Percentiles rank a stretch among this genome's conserved stretches.
Conservation (phyloP, 2,113 vertebrate species). For the Hipposideros armiger region DNA sequence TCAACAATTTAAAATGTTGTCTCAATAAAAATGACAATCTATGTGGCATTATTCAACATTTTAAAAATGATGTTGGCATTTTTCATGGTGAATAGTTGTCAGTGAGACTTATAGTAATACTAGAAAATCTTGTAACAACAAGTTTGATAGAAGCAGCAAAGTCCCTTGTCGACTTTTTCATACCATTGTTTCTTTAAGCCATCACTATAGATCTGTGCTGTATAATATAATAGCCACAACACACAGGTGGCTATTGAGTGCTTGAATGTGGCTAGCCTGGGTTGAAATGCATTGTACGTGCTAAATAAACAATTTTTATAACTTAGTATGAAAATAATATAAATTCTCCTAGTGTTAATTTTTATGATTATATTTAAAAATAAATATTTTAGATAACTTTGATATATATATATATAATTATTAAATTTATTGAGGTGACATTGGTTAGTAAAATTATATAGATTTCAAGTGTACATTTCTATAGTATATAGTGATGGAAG, state of each 20-base stretch:
- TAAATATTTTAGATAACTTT: background rate
- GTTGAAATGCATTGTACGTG: background rate
- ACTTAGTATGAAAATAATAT: background rate
- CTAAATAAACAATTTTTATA: background rate
- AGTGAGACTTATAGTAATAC: background rate
- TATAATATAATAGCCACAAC: background rate
- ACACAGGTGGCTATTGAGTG: background rate
- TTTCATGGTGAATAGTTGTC: background rate
- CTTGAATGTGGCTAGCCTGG: background rate
- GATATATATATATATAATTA: background rate
- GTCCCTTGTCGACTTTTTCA: background rate
- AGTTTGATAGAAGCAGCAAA: background rate
- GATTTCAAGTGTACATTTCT: too few relatives aligned
- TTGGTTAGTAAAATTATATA: too few relatives aligned
- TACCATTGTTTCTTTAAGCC: background rate
- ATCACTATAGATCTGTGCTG: rapidly evolving
- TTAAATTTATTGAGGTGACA: too few relatives aligned
- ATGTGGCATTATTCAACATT: background rate
- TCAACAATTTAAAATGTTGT: background rate
- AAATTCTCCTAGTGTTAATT: background rate
- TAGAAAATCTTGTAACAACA: background rate
- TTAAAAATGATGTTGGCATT: background rate
- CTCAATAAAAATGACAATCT: background rate
- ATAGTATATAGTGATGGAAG: too few relatives aligned
- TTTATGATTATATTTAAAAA: background rate